Evolutionary conservation across 2,797 vertebrate genomes (phyloP).

Genomic region (Hydrocynus forskahlii): DNA sequence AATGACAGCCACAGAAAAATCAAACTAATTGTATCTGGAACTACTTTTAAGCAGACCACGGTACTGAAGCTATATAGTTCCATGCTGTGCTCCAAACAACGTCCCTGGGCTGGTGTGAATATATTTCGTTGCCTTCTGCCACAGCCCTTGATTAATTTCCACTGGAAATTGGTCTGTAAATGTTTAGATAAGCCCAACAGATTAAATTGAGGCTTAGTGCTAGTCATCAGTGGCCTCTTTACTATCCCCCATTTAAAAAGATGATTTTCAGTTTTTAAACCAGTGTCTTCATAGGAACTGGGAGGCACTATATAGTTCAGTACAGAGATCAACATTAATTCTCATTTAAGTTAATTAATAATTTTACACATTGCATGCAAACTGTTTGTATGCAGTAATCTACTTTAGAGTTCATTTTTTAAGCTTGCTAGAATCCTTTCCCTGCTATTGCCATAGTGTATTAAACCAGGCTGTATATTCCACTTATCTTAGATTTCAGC

Average conservation of each 20-base stretch:
- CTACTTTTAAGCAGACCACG: no score
- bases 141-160: neutral
- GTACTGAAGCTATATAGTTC: neutral
- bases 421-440: neutral
- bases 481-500: neutral
- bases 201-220: neutral
- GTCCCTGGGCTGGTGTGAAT: neutral
- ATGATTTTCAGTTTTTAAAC: neutral
- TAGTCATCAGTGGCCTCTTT: neutral
- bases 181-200: neutral
- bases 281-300: neutral
- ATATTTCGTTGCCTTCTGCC: neutral
- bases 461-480: neutral
- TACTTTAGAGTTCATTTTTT: neutral
- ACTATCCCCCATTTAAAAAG: neutral
- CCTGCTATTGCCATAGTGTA: neutral
- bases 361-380: neutral
- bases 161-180: neutral
- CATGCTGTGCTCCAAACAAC: neutral
- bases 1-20: no score
- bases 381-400: neutral
- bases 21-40: no score
- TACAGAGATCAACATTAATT: neutral
- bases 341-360: neutral
- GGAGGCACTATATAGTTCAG: no score